Conservation (phyloP, 2,888 invertebrate genomes). For the Cabera pusaria region DNA sequence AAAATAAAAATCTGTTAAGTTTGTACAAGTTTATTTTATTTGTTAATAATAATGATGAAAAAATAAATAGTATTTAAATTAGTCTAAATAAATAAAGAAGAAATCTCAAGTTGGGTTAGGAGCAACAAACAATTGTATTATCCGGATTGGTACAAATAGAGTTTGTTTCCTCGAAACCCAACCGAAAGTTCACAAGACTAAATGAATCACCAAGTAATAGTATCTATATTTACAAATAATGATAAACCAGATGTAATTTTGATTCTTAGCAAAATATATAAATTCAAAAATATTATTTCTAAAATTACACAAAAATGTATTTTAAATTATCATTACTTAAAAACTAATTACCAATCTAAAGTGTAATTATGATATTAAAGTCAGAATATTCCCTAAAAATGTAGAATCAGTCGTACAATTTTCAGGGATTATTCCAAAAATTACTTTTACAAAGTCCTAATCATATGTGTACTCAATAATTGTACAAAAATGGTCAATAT, state of each 20-base stretch:
- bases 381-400: conserved; percentile 75
- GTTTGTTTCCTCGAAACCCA: conserved; percentile 75
- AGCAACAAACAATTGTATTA: conserved; percentile 51
- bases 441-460: conserved; percentile 43
- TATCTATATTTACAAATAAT: conserved; percentile 65
- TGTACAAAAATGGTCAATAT: conserved; percentile 57
- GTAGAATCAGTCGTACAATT: conserved; percentile 27
- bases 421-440: conserved; percentile 75
- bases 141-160: conserved; percentile 26
- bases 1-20: conserved; percentile 59
- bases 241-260: conserved; percentile 25
- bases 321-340: conserved; percentile 14
- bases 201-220: conserved; percentile 51
- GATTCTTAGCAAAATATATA: conserved; percentile 17
- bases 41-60: conserved; percentile 58
- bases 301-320: conserved; percentile 17
- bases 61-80: conserved; percentile 68
- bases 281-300: conserved; percentile 10
- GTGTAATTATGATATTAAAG: conserved; percentile 21
- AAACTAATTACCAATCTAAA: conserved; percentile 30
- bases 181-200: conserved; percentile 77
- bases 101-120: conserved; percentile 83
- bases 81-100: conserved; percentile 73
- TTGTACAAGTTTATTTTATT: conserved; percentile 80
- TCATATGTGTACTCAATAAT: conserved; percentile 54